Base-by-base conservation (phyloP, 2,888 invertebrate genomes). In the Mythimna lalbum region DNA sequence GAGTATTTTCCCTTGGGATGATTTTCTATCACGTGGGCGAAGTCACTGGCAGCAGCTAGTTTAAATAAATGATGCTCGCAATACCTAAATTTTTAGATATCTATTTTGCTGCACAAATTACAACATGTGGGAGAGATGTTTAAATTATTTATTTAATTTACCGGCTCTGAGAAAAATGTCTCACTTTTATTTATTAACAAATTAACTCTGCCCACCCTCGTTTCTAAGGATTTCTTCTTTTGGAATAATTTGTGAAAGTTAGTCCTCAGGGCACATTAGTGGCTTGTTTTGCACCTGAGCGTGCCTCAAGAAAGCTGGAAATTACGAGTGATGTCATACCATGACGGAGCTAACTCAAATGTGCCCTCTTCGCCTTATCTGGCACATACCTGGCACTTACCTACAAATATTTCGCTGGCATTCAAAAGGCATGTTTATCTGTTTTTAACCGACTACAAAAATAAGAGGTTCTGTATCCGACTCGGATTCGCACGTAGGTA, bases 251-350 rank as follows among this genome's bases (percentile, higher is more conserved):
- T 55, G 71, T 66, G 79, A 84, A 82, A 82, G 85, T 76, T 74
- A 55, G 12, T 55, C 75, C 43, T 64, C 47, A 33, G 50, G 60
- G 49, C 52, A 63, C 55, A 27, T 68, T 55, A 75, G 59, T 50
- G 57, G 27, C 62, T 60, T 59, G 39, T 65, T 82, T 62, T 69
- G 63, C 61, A 80, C 52, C 63, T 68, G 56, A 74, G 65, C 63
- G 55, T 60, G 53, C 53, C 23, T 50, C 49, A 81, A 63, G 79
- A 84, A 82, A 82, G 79, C 65, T 78, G 80, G 73, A 65, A 78
- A 73, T 78, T 69, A 68, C 63, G 7, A 69, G 67, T 82, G 84
- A 82, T 72, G 84, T 82, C 82, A 82, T 82, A 60, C 49, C 61
- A 50, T 73, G 76, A 65, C 67, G 55, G n/a, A n/a, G 66, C 64